A percentile compares a stretch with the other conserved stretches of the same genome.
These are phyloP conservation scores for Scatophagus argus DNA, from an alignment of 2,113 vertebrate species.

Conservation along the genomic window DNA sequence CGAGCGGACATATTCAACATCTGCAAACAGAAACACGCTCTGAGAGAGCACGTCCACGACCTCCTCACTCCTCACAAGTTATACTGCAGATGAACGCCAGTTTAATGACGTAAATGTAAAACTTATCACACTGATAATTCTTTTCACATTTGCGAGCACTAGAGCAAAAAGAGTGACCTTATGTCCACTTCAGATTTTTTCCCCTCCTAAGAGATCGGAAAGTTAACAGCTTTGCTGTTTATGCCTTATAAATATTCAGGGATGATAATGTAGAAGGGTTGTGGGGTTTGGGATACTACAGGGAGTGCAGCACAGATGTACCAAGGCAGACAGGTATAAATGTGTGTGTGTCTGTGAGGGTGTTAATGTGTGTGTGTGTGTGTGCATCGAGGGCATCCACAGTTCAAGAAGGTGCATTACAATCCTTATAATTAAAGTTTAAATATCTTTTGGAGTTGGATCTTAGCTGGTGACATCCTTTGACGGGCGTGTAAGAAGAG, in stretches of 20 bases:
- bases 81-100: not conserved
- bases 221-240: slow-evolving; percentile 58
- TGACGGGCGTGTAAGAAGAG: not conserved
- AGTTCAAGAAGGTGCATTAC: slow-evolving; percentile 34
- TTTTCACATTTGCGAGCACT: not conserved
- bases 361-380: slow-evolving; percentile 21
- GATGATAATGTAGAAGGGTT: slow-evolving; percentile 71
- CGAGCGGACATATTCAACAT: not conserved
- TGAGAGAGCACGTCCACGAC: not conserved
- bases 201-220: slow-evolving; percentile 30
- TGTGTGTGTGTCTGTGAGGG: not conserved
- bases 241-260: slow-evolving; percentile 79
- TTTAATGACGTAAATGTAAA: slow-evolving; percentile 25
- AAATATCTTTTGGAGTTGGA: not conserved
- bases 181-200: slow-evolving; percentile 19
- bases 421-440: slow-evolving; percentile 33
- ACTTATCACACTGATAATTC: slow-evolving; percentile 31
- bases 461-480: slow-evolving; percentile 13
- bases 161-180: slow-evolving; percentile 43
- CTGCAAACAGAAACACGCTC: not conserved
- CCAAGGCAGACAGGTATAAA: slow-evolving; percentile 21
- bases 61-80: not conserved
- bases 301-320: slow-evolving; percentile 74
- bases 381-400: slow-evolving; percentile 8
- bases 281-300: slow-evolving; percentile 51